phyloP scores from a whole-genome alignment of 2,113 vertebrate species.

The Capreolus pygargus region DNA sequence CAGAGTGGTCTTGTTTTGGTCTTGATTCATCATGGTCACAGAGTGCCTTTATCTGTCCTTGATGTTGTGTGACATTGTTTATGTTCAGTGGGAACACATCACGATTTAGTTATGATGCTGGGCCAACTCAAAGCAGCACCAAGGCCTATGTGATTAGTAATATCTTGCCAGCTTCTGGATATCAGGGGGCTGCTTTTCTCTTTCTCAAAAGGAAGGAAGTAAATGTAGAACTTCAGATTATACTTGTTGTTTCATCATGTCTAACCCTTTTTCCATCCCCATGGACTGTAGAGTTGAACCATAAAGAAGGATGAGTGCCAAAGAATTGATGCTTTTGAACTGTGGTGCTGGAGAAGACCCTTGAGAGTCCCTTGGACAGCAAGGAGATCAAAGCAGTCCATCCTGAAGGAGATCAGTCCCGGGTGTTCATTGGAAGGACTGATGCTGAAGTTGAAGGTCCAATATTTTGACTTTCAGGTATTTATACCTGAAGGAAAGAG shows the following conservation, averaged over 20 bases:
- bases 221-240: neutral
- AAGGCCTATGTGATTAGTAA: neutral
- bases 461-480: too few relatives aligned
- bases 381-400: neutral
- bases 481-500: too few relatives aligned
- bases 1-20: neutral
- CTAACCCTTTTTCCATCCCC: neutral
- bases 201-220: neutral
- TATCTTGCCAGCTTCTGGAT: neutral
- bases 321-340: neutral
- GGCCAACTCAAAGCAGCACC: neutral
- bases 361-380: neutral
- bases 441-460: too few relatives aligned
- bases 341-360: neutral
- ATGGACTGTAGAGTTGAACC: neutral
- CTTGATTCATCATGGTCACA: neutral
- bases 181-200: neutral
- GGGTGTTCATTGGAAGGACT: too few relatives aligned
- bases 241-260: neutral
- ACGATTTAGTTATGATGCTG: neutral
- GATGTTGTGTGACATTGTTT: neutral
- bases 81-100: neutral
- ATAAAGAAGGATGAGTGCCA: neutral
- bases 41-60: neutral
- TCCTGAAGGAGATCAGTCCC: too few relatives aligned